Percentiles rank a stretch among this genome's conserved stretches.
phyloP scores from a whole-genome alignment of 2,888 invertebrate genomes.

The Ceriagrion tenellum region DNA sequence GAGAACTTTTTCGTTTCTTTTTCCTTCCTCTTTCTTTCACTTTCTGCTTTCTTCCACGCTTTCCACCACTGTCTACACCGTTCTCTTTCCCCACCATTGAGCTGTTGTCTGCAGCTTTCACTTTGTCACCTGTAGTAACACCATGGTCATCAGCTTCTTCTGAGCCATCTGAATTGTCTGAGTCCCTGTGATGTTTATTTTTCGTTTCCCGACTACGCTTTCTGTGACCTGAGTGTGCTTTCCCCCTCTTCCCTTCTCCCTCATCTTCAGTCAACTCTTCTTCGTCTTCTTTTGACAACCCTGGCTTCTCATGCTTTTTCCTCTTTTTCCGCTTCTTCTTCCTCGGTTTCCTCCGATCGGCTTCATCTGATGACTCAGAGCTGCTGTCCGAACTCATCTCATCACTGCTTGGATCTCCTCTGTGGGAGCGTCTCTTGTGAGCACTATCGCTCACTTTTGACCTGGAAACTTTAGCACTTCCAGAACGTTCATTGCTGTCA shows the following conservation, averaged over 20 bases:
- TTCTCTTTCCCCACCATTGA: slow-evolving; percentile 34
- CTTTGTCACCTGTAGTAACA: neutral
- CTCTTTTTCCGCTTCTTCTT: slow-evolving; percentile 51
- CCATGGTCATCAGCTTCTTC: slow-evolving; percentile 2
- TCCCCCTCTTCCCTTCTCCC: slow-evolving; percentile 10
- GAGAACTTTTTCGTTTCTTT: slow-evolving; percentile 57
- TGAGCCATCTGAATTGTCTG: slow-evolving; percentile 48
- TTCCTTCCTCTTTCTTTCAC: slow-evolving; percentile 56
- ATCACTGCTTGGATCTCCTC: slow-evolving; percentile 31
- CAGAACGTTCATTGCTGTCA: neutral
- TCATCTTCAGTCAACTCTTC: slow-evolving; percentile 3
- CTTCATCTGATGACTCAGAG: slow-evolving; percentile 53
- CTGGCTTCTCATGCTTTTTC: slow-evolving; percentile 30
- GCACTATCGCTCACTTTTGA: neutral
- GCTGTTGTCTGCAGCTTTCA: neutral
- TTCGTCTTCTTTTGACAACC: neutral
- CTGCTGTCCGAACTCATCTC: slow-evolving; percentile 45
- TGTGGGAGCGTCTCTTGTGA: neutral
- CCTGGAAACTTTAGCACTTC: neutral
- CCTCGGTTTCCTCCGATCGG: slow-evolving; percentile 12
- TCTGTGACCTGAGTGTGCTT: neutral
- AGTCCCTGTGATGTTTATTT: slow-evolving; percentile 20
- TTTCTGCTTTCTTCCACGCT: slow-evolving; percentile 47
- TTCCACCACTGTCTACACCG: slow-evolving; percentile 31
- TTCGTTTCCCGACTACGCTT: neutral